Evolutionary conservation across 2,113 vertebrate species (phyloP), one percentile per base, ranked within the genome.

Genomic region (Empidonax alnorum): DNA sequence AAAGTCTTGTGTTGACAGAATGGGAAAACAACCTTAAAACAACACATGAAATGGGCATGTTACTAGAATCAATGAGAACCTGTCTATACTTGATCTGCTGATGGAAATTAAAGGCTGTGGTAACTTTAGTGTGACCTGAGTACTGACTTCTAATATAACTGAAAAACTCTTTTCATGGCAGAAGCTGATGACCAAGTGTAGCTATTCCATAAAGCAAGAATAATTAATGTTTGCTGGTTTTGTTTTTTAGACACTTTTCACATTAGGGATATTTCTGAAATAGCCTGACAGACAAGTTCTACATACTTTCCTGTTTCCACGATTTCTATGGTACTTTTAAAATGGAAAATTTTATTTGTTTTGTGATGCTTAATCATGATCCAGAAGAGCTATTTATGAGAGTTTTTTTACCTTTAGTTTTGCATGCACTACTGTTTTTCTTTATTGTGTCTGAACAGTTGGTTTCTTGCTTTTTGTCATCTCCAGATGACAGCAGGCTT

Each of bases 401-500:
- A 35, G 15, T 7, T 71, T 84, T 21, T 46, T 82, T 81, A 35
- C 33, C 20, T 37, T 44, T 89, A 76, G 35, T 69, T 72, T 72
- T 94, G 37, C 30, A 33, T 42, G 24, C 67, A 14, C 20, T 95
- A 7, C 11, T 52, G 55, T 4, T 31, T 91, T 62, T 95, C 62
- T 88, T 78, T 41, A 47, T 75, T 41, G 9, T 47, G 62, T 72
- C 53, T 89, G 67, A 92, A 53, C 31, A 33, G 17, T 33, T 89
- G 47, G 0, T 65, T 92, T 96, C 65, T 84, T 85, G 39, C 91
- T 88, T 95, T 89, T 81, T 98, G 25, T 93, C 23, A 24, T 14
- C 44, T 91, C 35, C 65, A 97, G 98, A 98, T 97, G 99, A 99
- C 85, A 97, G 96, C 42, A 98, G 98, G 49, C 95, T 98, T 95